Conservation (phyloP, 2,888 invertebrate genomes). For the Lampropteryx suffumata region DNA sequence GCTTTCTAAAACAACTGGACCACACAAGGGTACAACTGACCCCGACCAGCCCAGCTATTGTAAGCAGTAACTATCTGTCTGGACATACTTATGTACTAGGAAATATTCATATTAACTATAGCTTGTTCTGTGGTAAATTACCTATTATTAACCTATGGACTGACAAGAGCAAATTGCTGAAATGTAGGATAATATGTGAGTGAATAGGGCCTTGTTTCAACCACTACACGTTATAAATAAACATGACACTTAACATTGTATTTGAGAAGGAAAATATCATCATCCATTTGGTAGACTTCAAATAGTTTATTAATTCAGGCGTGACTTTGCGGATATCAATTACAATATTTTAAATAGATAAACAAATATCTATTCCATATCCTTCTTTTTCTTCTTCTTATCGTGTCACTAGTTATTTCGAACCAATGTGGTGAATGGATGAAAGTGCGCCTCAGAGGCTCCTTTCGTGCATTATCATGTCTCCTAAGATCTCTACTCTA, state of each 20-base stretch:
- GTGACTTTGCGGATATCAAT: too few relatives aligned
- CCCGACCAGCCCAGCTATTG: constrained; percentile 19
- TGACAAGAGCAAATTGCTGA: constrained; percentile 8
- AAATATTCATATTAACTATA: background rate
- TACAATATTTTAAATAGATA: too few relatives aligned
- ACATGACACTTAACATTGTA: background rate
- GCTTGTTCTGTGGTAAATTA: constrained; percentile 3
- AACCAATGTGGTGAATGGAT: too few relatives aligned
- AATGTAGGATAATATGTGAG: constrained; percentile 7
- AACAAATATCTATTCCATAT: too few relatives aligned
- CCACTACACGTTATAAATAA: background rate
- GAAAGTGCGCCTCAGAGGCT: too few relatives aligned
- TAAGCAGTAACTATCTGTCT: background rate
- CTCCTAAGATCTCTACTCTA: too few relatives aligned
- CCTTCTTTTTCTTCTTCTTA: too few relatives aligned
- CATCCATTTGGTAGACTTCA: too few relatives aligned
- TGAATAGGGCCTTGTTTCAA: background rate
- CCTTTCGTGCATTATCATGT: too few relatives aligned
- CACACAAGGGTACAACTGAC: constrained; percentile 19
- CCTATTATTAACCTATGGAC: constrained; percentile 15
- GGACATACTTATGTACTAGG: background rate
- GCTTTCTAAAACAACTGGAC: constrained; percentile 18
- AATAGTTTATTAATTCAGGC: too few relatives aligned
- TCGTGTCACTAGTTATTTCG: too few relatives aligned
- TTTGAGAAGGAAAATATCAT: background rate